Conservation (phyloP, 35 echinoderm and acorn worm species). For the Patiria miniata region DNA sequence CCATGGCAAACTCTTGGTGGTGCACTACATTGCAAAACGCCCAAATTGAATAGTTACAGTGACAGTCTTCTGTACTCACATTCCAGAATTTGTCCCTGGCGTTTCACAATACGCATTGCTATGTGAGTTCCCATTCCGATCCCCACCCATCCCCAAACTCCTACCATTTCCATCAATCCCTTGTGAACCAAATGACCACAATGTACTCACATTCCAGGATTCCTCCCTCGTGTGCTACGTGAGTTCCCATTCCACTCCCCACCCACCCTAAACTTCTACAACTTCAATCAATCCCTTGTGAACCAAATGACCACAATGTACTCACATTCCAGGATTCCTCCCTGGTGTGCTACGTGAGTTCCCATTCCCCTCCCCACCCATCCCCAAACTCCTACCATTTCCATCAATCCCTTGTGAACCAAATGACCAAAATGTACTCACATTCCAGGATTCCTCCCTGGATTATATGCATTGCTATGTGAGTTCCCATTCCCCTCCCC, state of each 20-base stretch:
- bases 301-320: not conserved
- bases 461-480: too few species aligned
- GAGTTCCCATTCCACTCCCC: too few species aligned
- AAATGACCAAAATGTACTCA: constrained; percentile 55
- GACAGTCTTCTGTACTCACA: too few species aligned
- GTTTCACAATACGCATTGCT: too few species aligned
- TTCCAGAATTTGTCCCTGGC: constrained; percentile 81
- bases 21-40: too few species aligned
- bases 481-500: too few species aligned
- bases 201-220: constrained; percentile 82
- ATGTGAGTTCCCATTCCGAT: too few species aligned
- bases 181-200: too few species aligned
- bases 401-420: too few species aligned
- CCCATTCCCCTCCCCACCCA: not conserved
- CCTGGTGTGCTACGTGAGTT: too few species aligned
- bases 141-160: not conserved
- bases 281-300: not conserved
- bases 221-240: constrained; percentile 81
- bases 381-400: not conserved
- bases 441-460: constrained; percentile 85
- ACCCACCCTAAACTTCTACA: not conserved
- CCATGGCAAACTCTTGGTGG: too few species aligned
- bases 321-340: constrained; percentile 93
- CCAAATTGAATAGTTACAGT: too few species aligned
- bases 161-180: not conserved